These are phyloP conservation scores for Dysmachus trigonus DNA, from an alignment of 2,888 invertebrate species.

Conservation along the genomic window DNA sequence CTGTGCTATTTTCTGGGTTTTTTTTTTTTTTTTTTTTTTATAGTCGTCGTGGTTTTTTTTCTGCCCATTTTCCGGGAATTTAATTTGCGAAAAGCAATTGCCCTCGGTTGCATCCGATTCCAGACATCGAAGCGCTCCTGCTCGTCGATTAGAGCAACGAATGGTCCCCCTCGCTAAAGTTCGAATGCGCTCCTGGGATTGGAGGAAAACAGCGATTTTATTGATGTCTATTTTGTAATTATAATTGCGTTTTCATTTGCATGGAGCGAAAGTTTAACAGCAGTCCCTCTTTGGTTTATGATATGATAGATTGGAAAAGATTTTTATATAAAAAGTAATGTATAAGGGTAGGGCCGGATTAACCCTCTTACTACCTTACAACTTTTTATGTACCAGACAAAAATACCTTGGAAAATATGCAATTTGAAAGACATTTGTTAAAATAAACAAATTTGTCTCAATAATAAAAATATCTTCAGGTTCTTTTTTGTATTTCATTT, in stretches of 20 bases:
- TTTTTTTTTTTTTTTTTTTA: background rate
- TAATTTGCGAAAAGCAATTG: background rate
- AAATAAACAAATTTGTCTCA: no score
- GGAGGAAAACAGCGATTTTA: background rate
- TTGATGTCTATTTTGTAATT: background rate
- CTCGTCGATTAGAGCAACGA: background rate
- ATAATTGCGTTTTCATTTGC: background rate
- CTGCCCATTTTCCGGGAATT: background rate
- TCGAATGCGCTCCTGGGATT: background rate
- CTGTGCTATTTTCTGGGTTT: background rate
- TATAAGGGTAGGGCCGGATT: no score
- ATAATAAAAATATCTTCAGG: no score
- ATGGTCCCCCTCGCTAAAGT: background rate
- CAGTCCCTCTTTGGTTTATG: background rate
- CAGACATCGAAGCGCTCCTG: background rate
- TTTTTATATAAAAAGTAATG: no score
- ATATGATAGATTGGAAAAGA: no score
- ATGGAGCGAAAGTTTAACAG: background rate
- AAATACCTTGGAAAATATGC: no score
- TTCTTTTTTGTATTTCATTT: no score
- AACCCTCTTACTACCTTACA: no score
- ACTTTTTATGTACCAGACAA: no score
- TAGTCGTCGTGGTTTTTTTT: background rate
- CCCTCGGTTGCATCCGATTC: background rate
- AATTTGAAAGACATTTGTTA: no score